phyloP scores from a whole-genome alignment of 2,797 vertebrate genomes.

The Rhabdophis nuchalis region DNA sequence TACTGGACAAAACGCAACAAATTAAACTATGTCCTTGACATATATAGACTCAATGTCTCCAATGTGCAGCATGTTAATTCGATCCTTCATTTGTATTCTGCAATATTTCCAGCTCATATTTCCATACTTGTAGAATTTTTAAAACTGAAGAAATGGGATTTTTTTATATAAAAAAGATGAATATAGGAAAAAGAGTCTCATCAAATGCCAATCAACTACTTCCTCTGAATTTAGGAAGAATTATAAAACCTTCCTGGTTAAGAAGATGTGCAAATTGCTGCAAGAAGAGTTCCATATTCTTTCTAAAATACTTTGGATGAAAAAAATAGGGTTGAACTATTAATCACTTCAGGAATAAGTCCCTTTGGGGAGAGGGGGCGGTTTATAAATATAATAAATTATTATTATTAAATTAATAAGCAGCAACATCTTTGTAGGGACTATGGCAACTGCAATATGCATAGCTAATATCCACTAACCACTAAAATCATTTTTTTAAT shows the following conservation, averaged over 20 bases:
- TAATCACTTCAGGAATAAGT: background rate
- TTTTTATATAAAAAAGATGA: background rate
- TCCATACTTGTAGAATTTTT: background rate
- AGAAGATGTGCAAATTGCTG: background rate
- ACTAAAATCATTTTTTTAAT: background rate
- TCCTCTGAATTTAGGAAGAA: background rate
- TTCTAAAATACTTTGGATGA: background rate
- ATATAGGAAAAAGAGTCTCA: background rate
- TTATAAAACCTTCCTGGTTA: background rate
- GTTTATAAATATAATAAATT: too few species aligned
- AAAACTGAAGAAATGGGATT: background rate
- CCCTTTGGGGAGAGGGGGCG: too few species aligned
- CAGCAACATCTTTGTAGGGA: background rate
- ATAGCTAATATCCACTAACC: background rate
- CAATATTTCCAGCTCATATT: background rate
- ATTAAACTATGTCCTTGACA: slow-evolving; percentile 17
- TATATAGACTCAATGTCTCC: background rate
- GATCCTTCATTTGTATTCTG: background rate
- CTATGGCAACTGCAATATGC: background rate
- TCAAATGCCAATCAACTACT: background rate
- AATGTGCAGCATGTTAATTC: background rate
- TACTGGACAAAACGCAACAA: background rate
- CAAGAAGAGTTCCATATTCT: background rate
- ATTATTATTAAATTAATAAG: too few species aligned
- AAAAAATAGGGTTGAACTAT: background rate